Evolutionary conservation across 2,797 vertebrate genomes (phyloP).

Genomic region (Erithacus rubecula): DNA sequence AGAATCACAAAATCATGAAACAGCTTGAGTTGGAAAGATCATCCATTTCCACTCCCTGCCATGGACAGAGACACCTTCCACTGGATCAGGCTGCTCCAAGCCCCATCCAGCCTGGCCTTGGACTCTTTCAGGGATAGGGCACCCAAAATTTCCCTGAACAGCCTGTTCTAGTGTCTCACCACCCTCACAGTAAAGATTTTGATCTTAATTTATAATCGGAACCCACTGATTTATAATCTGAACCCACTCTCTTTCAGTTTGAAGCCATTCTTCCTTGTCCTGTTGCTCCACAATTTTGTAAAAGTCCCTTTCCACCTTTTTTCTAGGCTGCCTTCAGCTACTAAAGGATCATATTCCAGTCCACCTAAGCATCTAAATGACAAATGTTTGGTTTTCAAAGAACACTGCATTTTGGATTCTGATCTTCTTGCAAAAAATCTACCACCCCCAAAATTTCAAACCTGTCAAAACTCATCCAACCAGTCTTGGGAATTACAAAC

Average conservation of each 20-base stretch:
- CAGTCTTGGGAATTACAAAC: not conserved
- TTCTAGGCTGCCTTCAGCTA: not conserved
- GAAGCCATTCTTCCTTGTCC: not conserved
- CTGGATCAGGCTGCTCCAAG: not conserved
- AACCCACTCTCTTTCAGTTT: not conserved
- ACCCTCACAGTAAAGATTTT: not conserved
- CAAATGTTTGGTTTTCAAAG: not conserved
- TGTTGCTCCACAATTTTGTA: not conserved
- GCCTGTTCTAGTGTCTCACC: not conserved
- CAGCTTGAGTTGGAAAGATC: not conserved
- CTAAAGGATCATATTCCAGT: not conserved
- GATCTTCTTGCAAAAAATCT: not conserved
- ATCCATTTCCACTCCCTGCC: not conserved
- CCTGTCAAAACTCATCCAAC: not conserved
- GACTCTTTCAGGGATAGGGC: not conserved
- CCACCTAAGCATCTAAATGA: not conserved
- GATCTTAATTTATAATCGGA: not conserved
- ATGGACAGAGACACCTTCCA: not conserved
- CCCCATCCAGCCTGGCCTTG: not conserved
- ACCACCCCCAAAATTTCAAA: not conserved
- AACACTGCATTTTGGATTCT: not conserved
- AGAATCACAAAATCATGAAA: not conserved
- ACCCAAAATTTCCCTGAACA: not conserved
- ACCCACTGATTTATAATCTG: not conserved
- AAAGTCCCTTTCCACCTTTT: not conserved